phyloP scores from a whole-genome alignment of 2,113 vertebrate species.

The Vidua macroura region DNA sequence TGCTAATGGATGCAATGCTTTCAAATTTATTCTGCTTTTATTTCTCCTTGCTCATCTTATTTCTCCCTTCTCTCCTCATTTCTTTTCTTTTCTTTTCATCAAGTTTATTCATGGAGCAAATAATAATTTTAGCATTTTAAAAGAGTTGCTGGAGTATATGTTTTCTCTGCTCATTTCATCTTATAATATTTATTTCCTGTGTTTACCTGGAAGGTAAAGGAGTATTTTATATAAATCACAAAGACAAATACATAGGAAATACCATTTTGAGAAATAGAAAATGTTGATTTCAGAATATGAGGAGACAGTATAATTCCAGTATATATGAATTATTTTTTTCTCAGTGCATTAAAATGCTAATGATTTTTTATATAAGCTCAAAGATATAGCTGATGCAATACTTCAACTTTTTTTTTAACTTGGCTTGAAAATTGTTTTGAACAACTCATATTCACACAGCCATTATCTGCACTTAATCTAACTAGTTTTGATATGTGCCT shows the following conservation, averaged over 20 bases:
- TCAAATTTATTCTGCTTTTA: not conserved
- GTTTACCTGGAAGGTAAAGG: not conserved
- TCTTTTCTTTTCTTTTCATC: not conserved
- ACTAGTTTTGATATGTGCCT: not conserved
- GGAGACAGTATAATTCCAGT: not conserved
- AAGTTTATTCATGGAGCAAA: not conserved
- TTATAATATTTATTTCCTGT: not conserved
- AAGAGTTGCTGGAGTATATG: not conserved
- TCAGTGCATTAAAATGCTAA: not conserved
- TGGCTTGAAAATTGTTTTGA: constrained; percentile 27
- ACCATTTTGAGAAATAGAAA: not conserved
- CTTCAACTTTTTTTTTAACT: not conserved
- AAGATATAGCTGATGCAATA: not conserved
- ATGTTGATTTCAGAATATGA: not conserved
- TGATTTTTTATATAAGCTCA: not conserved
- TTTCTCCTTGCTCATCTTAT: not conserved
- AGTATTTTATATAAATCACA: not conserved
- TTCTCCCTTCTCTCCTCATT: not conserved
- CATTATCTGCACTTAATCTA: not conserved
- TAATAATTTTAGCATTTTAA: not conserved
- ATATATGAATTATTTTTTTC: not conserved
- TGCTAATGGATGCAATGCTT: not conserved
- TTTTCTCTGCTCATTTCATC: not conserved
- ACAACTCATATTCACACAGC: not conserved
- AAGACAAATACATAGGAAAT: not conserved